Evolutionary conservation across 2,113 vertebrate genomes (phyloP), one percentile per base, ranked within the genome.

Genomic region (Alethe diademata): DNA sequence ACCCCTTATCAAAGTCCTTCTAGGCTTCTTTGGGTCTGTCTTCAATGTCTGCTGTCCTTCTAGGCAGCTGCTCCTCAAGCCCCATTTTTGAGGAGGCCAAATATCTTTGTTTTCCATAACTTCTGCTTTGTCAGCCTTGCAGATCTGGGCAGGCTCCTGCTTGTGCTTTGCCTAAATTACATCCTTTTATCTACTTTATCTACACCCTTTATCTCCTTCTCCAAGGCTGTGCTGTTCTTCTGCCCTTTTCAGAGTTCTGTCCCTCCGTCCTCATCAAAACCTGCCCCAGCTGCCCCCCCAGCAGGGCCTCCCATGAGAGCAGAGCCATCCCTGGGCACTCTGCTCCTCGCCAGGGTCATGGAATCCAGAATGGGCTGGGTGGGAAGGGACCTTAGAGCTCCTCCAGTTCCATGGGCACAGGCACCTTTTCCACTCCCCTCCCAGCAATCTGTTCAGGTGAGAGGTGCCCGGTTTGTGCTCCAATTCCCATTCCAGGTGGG

Each of bases 301-400:
- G 38, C 4, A 10, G 56, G 47, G 14, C 29, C 8, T 42, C n/a
- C 53, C 36, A 45, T 0, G 2, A 14, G 20, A 50, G 51, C 31
- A 42, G 13, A 67, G 36, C 45, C 9, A 22, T 51, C 33, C 26
- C 83, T 43, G 62, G 72, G 45, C 31, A 1, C 36, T 35, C 31
- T 51, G 53, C 53, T 33, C 22, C 2, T 23, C 45, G 8, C 62
- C 72, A 50, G 61, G 61, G 12, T 8, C 61, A 6, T 3, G 7
- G 43, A 58, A 35, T 22, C 45, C 9, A 5, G 36, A 9, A 11
- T 1, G 31, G 61, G 3, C 4, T 31, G 36, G 25, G 43, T 58
- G 67, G 10, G 70, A 57, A 40, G 51, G 35, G 50, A n/a, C 19
- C 29, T 29, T 7, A 6, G 17, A 86, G 8, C 33, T 33, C 31